A percentile compares a stretch with the other conserved stretches of the same genome.
These are phyloP conservation scores for Leptatherina wallacei DNA, from an alignment of 2,797 vertebrate species.

Conservation along the genomic window DNA sequence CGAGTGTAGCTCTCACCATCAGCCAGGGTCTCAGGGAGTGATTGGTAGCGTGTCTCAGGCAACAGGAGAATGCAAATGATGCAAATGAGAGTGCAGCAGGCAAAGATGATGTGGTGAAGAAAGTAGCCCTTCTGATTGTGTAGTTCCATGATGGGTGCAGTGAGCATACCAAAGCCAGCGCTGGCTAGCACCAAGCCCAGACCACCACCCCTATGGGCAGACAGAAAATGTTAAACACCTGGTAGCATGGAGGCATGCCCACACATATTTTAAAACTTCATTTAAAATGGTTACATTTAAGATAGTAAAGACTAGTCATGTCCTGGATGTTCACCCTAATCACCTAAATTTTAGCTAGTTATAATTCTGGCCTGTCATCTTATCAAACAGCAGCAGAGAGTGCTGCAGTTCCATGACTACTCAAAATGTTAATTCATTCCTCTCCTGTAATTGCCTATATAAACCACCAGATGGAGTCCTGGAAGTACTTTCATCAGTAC, in stretches of 20 bases:
- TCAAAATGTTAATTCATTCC: background rate
- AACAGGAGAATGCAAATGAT: slow-evolving; percentile 98
- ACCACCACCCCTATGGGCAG: slow-evolving; percentile 87
- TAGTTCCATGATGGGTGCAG: slow-evolving; percentile 96
- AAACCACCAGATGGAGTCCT: slow-evolving; percentile 56
- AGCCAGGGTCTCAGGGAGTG: slow-evolving; percentile 91
- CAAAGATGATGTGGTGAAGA: slow-evolving; percentile 97
- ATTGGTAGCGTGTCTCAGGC: slow-evolving; percentile 91
- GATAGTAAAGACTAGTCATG: background rate
- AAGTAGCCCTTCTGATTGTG: slow-evolving; percentile 99
- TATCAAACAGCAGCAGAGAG: slow-evolving; percentile 60
- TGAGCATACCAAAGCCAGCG: slow-evolving; percentile 95
- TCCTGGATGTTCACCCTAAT: background rate
- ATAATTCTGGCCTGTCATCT: slow-evolving; percentile 37
- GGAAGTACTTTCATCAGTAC: slow-evolving; percentile 15
- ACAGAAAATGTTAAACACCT: slow-evolving; percentile 11
- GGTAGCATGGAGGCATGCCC: slow-evolving; percentile 4
- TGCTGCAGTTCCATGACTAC: slow-evolving; percentile 57
- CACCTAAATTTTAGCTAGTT: background rate
- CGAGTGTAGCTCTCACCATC: slow-evolving; percentile 92
- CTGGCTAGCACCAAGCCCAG: slow-evolving; percentile 94
- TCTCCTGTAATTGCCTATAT: background rate
- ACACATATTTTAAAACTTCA: background rate
- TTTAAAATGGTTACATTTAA: background rate
- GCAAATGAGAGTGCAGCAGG: slow-evolving; percentile 98